Evolutionary conservation across 2,797 vertebrate species (phyloP), one percentile per base, ranked within the genome.

Genomic region (Brachyrhaphis roseni): DNA sequence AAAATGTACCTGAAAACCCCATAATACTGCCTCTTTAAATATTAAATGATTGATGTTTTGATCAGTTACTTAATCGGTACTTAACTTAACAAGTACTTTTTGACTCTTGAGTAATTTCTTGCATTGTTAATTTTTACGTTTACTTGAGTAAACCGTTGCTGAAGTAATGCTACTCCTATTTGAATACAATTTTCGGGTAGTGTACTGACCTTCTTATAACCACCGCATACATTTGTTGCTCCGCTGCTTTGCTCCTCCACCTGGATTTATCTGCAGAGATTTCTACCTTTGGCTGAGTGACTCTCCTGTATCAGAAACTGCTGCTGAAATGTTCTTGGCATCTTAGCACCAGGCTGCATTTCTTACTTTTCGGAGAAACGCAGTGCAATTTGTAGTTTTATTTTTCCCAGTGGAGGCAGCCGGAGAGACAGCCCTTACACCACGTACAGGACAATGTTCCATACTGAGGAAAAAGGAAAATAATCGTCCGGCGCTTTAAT

Each of bases 371-470:
- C 2, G 78, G 75, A 80, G 83, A 89, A 87, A 86, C 80, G 84
- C 74, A 72, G 47, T 79, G 87, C 74, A 71, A 93, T 92, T 91
- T 8, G 23, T 51, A 23, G 49, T 51, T 51, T 51, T 51, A 51
- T 8, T 51, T 51, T 90, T 77, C 81, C 85, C 83, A 64, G n/a
- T 46, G 83, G 85, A 84, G 89, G 84, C 80, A 86, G 82, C 79
- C 12, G 4, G 79, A 89, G 75, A 84, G 86, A 87, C 84, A 88
- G 82, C 59, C 83, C 80, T 83, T 88, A 84, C 89, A 57, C 75
- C 55, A 87, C 81, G 88, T 84, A 89, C 81, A 68, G 91, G 89
- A 90, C 86, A 82, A 89, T 92, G 90, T 93, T 91, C 82, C 82
- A 80, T 81, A 86, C 89, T 90, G 81, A 90, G 80, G 78, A 51